A percentile compares a stretch with the other conserved stretches of the same genome.
Evolutionary conservation across 1,140 invertebrate species (phyloP).

Genomic region (Atta texana): DNA sequence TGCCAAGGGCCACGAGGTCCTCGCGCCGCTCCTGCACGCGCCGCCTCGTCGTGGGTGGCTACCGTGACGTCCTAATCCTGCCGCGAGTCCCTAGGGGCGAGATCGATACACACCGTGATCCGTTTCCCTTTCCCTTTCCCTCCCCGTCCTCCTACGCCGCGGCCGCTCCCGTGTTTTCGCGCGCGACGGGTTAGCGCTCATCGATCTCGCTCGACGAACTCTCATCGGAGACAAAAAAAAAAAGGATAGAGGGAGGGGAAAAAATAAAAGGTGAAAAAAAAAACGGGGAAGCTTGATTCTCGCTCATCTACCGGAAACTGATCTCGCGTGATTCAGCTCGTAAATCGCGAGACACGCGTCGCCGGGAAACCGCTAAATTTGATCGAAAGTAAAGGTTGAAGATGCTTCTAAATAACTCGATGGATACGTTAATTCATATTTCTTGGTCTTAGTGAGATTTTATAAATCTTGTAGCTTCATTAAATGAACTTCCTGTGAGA

Average conservation of each 20-base stretch:
- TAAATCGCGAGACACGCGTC: not conserved
- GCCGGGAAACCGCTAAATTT: not conserved
- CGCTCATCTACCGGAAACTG: slow-evolving; percentile 25
- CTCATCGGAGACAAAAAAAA: slow-evolving; percentile 8
- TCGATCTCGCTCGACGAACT: slow-evolving; percentile 59
- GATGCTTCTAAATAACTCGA: not conserved
- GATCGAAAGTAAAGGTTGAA: not conserved
- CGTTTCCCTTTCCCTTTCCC: slow-evolving; percentile 71
- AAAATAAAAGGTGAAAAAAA: not conserved
- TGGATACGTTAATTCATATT: not conserved
- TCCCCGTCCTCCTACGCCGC: slow-evolving; percentile 11
- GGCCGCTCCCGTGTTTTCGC: slow-evolving; percentile 66
- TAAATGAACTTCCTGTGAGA: not conserved
- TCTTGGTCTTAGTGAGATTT: not conserved
- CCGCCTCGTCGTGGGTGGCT: slow-evolving; percentile 73
- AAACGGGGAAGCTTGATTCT: not conserved
- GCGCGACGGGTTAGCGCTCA: slow-evolving; percentile 68
- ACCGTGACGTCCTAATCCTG: slow-evolving; percentile 75
- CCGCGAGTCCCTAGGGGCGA: slow-evolving; percentile 77
- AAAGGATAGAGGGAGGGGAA: not conserved
- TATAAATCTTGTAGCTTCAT: not conserved
- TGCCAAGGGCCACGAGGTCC: slow-evolving; percentile 67
- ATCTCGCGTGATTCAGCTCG: not conserved
- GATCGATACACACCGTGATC: slow-evolving; percentile 79
- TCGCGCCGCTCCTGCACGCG: slow-evolving; percentile 67